A percentile compares a stretch with the other conserved stretches of the same genome.
Evolutionary conservation across 1,140 invertebrate species (phyloP).

Genomic region (Calosoma granatense): DNA sequence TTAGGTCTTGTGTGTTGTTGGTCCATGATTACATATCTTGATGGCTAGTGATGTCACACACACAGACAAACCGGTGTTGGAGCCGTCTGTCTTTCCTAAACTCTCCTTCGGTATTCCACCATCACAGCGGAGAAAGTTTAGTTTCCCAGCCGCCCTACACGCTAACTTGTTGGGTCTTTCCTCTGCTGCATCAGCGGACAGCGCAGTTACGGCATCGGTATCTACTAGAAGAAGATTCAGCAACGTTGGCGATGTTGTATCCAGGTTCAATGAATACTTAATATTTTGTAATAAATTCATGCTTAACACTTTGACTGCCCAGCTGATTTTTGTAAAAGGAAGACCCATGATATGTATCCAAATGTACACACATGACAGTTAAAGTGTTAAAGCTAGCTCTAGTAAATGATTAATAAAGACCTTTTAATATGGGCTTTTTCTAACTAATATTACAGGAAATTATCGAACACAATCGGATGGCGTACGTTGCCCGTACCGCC

Average conservation of each 20-base stretch:
- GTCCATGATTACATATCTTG: too few species aligned
- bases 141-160: constrained; percentile 38
- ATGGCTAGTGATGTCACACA: neutral
- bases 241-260: constrained; percentile 59
- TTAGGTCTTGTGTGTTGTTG: too few species aligned
- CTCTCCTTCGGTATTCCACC: neutral
- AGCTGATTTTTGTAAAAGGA: too few species aligned
- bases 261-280: too few species aligned
- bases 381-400: too few species aligned
- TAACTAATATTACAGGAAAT: too few species aligned
- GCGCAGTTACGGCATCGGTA: neutral
- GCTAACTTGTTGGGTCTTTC: constrained; percentile 19
- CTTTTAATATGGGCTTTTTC: too few species aligned
- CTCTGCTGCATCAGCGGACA: neutral
- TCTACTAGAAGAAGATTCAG: constrained; percentile 44
- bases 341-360: too few species aligned
- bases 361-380: too few species aligned
- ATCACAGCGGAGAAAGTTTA: constrained; percentile 38
- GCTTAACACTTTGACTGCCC: too few species aligned
- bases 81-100: neutral
- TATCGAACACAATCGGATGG: constrained; percentile 63
- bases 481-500: constrained; percentile 41
- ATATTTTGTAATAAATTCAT: too few species aligned
- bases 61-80: neutral
- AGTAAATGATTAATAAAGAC: too few species aligned